Percentiles rank a stretch among this genome's conserved stretches.
These are phyloP conservation scores for Listronotus oregonensis DNA, from an alignment of 1,140 invertebrate species.

Conservation along the genomic window DNA sequence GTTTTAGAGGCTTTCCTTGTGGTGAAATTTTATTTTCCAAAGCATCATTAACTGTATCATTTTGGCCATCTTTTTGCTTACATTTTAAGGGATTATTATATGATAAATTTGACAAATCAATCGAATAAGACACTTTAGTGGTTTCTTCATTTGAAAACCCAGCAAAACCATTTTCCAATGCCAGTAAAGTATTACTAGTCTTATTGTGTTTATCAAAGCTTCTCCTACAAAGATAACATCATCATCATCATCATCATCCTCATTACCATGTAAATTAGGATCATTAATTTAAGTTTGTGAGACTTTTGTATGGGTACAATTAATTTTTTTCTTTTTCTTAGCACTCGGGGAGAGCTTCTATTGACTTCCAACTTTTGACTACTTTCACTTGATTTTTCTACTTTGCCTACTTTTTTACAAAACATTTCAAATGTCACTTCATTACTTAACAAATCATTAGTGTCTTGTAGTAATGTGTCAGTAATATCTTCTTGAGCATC, in stretches of 20 bases:
- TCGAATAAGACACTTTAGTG: not conserved
- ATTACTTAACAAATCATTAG: conserved; percentile 7
- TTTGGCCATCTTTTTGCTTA: not conserved
- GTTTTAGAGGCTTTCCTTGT: not conserved
- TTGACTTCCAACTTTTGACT: not conserved
- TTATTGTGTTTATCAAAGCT: too few species aligned
- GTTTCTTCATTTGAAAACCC: conserved; percentile 11
- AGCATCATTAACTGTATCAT: too few species aligned
- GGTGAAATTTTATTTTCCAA: not conserved
- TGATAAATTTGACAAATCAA: conserved; percentile 15
- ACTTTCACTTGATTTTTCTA: not conserved
- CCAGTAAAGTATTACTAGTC: too few species aligned
- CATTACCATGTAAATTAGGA: not conserved
- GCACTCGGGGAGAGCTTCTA: not conserved
- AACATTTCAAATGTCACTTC: conserved; percentile 19
- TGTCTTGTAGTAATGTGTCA: not conserved
- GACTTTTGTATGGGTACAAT: not conserved
- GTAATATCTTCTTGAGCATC: too few species aligned
- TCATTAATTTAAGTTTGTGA: not conserved
- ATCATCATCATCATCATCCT: conserved; percentile 10
- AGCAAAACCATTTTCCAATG: conserved; percentile 8
- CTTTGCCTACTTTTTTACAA: conserved; percentile 4
- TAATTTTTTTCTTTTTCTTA: not conserved
- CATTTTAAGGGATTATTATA: conserved; percentile 10
- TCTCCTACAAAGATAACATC: conserved; percentile 31